Percentiles rank a stretch among this genome's conserved stretches.
Conservation (phyloP, 2,113 vertebrate species). For the Erythrocercus mccallii region DNA sequence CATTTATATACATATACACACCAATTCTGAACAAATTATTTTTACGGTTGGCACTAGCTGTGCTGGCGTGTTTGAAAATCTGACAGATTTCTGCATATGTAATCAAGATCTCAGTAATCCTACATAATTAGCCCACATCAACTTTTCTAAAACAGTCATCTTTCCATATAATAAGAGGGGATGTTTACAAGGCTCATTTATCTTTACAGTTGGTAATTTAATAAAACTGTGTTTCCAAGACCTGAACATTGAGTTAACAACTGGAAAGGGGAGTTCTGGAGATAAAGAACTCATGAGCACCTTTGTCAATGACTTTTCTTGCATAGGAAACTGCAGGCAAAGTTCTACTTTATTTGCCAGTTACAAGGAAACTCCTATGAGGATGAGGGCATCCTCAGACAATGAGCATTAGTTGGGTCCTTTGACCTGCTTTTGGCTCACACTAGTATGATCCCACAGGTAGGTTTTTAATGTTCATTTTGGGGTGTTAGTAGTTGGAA, state of each 20-base stretch:
- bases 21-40: slow-evolving; percentile 54
- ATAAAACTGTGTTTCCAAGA: slow-evolving; percentile 53
- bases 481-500: not conserved
- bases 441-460: not conserved
- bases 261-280: slow-evolving; percentile 34
- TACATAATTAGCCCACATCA: slow-evolving; percentile 64
- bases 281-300: slow-evolving; percentile 33
- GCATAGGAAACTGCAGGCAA: not conserved
- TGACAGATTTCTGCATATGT: slow-evolving; percentile 54
- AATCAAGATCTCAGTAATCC: slow-evolving; percentile 65
- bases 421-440: slow-evolving; percentile 24
- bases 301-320: slow-evolving; percentile 31
- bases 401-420: not conserved
- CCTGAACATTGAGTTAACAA: slow-evolving; percentile 43
- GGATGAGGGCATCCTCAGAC: not conserved
- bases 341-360: not conserved
- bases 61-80: slow-evolving; percentile 13
- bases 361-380: not conserved
- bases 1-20: slow-evolving; percentile 42
- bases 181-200: slow-evolving; percentile 64
- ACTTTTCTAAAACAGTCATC: slow-evolving; percentile 63
- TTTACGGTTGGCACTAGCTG: slow-evolving; percentile 32
- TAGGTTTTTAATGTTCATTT: not conserved
- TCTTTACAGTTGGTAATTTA: slow-evolving; percentile 60
- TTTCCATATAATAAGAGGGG: slow-evolving; percentile 56